These are phyloP conservation scores for Philaenus spumarius DNA, from an alignment of 1,140 invertebrate species.

Conservation along the genomic window DNA sequence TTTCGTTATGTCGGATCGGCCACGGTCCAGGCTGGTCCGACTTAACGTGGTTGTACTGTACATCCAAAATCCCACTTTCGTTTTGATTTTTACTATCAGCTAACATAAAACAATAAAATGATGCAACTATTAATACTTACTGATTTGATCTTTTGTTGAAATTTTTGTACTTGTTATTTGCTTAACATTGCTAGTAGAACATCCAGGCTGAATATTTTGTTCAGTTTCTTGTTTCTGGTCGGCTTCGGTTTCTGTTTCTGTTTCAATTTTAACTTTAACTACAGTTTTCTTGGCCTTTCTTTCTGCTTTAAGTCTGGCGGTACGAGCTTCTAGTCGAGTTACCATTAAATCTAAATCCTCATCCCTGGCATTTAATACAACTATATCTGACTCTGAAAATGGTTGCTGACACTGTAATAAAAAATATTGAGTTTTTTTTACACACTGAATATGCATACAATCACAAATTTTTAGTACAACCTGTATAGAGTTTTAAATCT, in stretches of 20 bases:
- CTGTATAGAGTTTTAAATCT: no score
- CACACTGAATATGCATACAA: no score
- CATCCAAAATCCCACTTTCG: no score
- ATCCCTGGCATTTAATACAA: conserved; percentile 79
- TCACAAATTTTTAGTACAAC: no score
- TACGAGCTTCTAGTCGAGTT: conserved; percentile 54
- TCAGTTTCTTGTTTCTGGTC: conserved; percentile 16
- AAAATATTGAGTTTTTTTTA: no score
- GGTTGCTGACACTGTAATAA: conserved; percentile 64
- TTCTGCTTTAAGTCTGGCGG: conserved; percentile 56
- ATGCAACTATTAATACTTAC: conserved; percentile 1
- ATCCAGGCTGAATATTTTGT: conserved; percentile 1
- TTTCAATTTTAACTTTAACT: conserved; percentile 16
- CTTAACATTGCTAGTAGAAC: not conserved
- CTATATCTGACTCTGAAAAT: conserved; percentile 69
- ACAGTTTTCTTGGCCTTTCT: conserved; percentile 59
- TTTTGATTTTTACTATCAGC: no score
- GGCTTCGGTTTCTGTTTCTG: conserved; percentile 17
- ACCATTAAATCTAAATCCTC: conserved; percentile 66
- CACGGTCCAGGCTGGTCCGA: no score
- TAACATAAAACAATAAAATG: no score
- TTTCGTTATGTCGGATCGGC: no score
- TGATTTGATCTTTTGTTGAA: not conserved
- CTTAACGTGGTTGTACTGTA: no score
- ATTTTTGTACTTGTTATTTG: not conserved